A percentile compares a stretch with the other conserved stretches of the same genome.
These are phyloP conservation scores for Gila robusta DNA, from an alignment of 2,797 vertebrate species.

Conservation along the genomic window DNA sequence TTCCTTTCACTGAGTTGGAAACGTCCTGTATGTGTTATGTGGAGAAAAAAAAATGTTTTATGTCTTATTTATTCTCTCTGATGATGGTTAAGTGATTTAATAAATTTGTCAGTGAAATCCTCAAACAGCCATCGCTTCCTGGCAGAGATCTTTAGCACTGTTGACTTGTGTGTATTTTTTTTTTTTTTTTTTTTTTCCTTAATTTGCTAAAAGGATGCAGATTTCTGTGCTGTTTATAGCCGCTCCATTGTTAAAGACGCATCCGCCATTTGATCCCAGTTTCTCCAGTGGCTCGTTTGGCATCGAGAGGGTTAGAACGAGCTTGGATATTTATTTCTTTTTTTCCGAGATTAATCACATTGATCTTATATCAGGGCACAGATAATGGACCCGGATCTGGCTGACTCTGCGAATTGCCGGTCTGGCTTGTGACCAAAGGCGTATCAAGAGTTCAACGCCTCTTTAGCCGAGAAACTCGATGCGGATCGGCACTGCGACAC, in stretches of 20 bases:
- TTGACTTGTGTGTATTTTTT: not conserved
- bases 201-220: slow-evolving; percentile 42
- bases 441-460: slow-evolving; percentile 78
- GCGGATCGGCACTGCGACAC: slow-evolving; percentile 74
- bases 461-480: slow-evolving; percentile 80
- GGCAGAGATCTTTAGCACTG: slow-evolving; percentile 9
- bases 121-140: slow-evolving; percentile 43
- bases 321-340: slow-evolving; percentile 51
- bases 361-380: slow-evolving; percentile 59
- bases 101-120: slow-evolving; percentile 92
- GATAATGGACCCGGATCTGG: slow-evolving; percentile 64
- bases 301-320: not conserved
- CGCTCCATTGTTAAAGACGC: slow-evolving; percentile 18
- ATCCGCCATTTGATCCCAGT: slow-evolving; percentile 43
- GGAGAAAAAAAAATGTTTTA: slow-evolving; percentile 80
- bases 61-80: slow-evolving; percentile 95
- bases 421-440: slow-evolving; percentile 76
- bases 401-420: slow-evolving; percentile 73
- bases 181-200: not conserved
- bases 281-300: slow-evolving; percentile 42
- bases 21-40: slow-evolving; percentile 80
- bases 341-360: slow-evolving; percentile 59
- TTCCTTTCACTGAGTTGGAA: slow-evolving; percentile 74
- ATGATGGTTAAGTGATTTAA: slow-evolving; percentile 86
- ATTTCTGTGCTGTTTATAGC: slow-evolving; percentile 19